Evolutionary conservation across 2,113 vertebrate species (phyloP), one percentile per base, ranked within the genome.

Genomic region (Pao palembangensis): DNA sequence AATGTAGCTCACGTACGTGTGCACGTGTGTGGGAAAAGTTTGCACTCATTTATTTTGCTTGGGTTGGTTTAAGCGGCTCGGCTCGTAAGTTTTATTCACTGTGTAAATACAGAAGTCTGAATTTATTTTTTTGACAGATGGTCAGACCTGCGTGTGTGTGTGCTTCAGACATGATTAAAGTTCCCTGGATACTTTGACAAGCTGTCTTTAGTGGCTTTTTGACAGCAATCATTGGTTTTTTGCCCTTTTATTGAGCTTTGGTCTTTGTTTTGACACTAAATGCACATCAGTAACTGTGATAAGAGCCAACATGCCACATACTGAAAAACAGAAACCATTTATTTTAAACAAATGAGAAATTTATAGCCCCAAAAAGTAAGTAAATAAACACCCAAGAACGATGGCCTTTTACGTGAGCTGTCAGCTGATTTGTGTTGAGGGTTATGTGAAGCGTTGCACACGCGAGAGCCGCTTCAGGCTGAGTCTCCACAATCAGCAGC

Each of bases 31-130:
- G 72, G 64, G 57, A 59, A 64, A 75, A 54, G 51, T 68, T 58
- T 68, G 51, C 80, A 85, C 79, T 84, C 77, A 43, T 74, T 64
- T 81, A 72, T 80, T 81, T 76, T 73, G 62, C 76, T 89, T 88
- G 66, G 79, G 75, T 76, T 86, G 82, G 73, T 88, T 88, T 87
- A 91, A 87, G 86, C 70, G 72, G 75, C 84, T 86, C 84, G 84
- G 86, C 93, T 94, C 89, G 91, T 92, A 91, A 92, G 92, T 91
- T 94, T 94, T 94, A 96, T 95, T 94, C 92, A 87, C 90, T 91
- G 88, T 91, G 92, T 93, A 94, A 95, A 96, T 92, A 96, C 86
- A 73, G 79, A 77, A 89, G 88, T 85, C 81, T 88, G 88, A 90
- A 92, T 93, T 93, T 93, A 94, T 93, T 81, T 93, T 93, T 93